Percentiles rank a stretch among this genome's conserved stretches.
Conservation (phyloP, 2,888 invertebrate species). For the Baronia brevicornis region DNA sequence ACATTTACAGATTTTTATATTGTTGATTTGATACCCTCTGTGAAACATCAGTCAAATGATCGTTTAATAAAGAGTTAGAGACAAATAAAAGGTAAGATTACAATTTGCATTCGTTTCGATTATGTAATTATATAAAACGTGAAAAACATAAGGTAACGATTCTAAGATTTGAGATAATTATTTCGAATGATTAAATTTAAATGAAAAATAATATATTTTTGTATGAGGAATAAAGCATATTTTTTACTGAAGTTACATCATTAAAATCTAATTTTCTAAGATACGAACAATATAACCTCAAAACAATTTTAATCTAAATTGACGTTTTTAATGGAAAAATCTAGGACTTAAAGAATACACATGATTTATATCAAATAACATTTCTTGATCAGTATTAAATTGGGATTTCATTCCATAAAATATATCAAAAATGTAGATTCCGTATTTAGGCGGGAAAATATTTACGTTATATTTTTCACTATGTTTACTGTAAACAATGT, state of each 20-base stretch:
- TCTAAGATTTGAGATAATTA: constrained; percentile 26
- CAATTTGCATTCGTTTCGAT: constrained; percentile 26
- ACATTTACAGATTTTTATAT: constrained; percentile 33
- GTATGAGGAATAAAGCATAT: not conserved
- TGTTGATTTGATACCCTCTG: constrained; percentile 19
- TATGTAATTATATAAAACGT: constrained; percentile 47
- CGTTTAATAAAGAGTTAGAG: constrained; percentile 24
- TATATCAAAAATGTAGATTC: not conserved
- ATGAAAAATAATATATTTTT: not conserved
- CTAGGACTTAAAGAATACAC: constrained; percentile 5
- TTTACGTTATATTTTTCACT: not conserved
- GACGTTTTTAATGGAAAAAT: constrained; percentile 11
- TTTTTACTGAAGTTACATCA: not conserved
- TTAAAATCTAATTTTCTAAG: not conserved
- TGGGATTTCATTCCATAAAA: too few relatives aligned
- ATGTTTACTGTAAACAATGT: not conserved
- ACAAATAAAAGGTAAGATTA: constrained; percentile 43
- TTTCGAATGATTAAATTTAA: not conserved
- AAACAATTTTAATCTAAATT: constrained; percentile 18
- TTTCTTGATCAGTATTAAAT: too few relatives aligned
- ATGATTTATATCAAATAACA: too few relatives aligned
- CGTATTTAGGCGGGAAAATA: constrained; percentile 45
- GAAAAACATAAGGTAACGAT: constrained; percentile 32
- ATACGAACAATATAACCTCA: constrained; percentile 33
- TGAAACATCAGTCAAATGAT: constrained; percentile 24